Evolutionary conservation across 2,888 invertebrate genomes (phyloP).

Genomic region (Hipparchia sbordonii): DNA sequence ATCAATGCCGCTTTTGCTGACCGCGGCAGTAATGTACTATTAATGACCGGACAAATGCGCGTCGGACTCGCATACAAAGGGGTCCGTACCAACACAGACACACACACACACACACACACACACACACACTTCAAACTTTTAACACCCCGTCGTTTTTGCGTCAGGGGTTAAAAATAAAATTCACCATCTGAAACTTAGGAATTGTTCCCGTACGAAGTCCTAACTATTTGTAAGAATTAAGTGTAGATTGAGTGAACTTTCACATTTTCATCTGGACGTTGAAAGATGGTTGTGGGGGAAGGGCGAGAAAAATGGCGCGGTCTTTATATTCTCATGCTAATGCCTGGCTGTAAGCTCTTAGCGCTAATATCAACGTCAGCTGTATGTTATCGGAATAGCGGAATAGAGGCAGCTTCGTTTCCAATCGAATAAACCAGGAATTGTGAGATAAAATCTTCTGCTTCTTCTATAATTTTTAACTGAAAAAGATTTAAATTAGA

Average conservation of each 20-base stretch:
- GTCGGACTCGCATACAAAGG: no score
- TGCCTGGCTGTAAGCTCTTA: slow-evolving; percentile 23
- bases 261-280: slow-evolving; percentile 37
- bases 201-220: slow-evolving; percentile 7
- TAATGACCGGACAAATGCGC: no score
- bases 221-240: slow-evolving; percentile 33
- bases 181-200: background rate
- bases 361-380: slow-evolving; percentile 19
- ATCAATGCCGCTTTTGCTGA: no score
- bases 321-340: slow-evolving; percentile 31
- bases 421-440: background rate
- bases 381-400: background rate
- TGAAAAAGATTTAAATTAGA: no score
- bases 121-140: no score
- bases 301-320: slow-evolving; percentile 43
- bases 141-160: no score
- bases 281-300: slow-evolving; percentile 38
- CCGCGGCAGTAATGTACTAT: no score
- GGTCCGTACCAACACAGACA: no score
- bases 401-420: background rate
- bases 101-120: no score
- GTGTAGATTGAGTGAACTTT: slow-evolving; percentile 29
- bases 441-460: background rate
- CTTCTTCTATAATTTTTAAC: background rate
- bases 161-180: background rate